Conservation (phyloP, 2,113 vertebrate species). For the Cephalopholis sonnerati region DNA sequence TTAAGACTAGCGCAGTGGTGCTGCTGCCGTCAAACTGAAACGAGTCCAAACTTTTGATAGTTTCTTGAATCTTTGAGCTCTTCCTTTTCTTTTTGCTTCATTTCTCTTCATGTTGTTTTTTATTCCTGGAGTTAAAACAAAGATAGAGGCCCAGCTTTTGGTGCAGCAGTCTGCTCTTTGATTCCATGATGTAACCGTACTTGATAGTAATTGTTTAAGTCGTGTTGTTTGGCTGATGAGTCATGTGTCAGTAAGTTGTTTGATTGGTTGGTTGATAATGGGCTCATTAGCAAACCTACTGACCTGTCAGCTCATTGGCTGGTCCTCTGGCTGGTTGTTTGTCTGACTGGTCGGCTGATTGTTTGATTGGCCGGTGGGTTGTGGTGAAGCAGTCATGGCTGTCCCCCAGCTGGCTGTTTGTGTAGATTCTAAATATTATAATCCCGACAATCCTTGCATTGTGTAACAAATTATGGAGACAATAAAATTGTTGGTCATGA, state of each 20-base stretch:
- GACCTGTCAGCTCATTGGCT: neutral
- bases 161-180: neutral
- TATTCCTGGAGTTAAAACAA: neutral
- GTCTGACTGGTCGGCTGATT: conserved; percentile 4
- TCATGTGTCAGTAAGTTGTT: neutral
- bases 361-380: conserved; percentile 42
- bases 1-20: too few relatives aligned
- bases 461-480: conserved; percentile 37
- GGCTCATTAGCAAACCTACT: neutral
- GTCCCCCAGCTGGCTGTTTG: conserved; percentile 54
- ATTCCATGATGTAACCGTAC: neutral
- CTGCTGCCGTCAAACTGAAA: too few relatives aligned
- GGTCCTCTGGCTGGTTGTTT: neutral
- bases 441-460: conserved; percentile 35
- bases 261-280: neutral
- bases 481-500: conserved; percentile 1
- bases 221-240: neutral
- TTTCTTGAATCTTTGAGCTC: too few relatives aligned
- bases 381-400: conserved; percentile 41
- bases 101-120: neutral
- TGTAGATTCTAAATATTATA: conserved; percentile 50
- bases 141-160: neutral
- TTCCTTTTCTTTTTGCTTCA: too few relatives aligned
- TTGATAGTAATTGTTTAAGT: neutral
- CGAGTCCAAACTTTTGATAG: too few relatives aligned